Evolutionary conservation across 2,797 vertebrate species (phyloP), one percentile per base, ranked within the genome.

Genomic region (Melanotaenia pygmaea): DNA sequence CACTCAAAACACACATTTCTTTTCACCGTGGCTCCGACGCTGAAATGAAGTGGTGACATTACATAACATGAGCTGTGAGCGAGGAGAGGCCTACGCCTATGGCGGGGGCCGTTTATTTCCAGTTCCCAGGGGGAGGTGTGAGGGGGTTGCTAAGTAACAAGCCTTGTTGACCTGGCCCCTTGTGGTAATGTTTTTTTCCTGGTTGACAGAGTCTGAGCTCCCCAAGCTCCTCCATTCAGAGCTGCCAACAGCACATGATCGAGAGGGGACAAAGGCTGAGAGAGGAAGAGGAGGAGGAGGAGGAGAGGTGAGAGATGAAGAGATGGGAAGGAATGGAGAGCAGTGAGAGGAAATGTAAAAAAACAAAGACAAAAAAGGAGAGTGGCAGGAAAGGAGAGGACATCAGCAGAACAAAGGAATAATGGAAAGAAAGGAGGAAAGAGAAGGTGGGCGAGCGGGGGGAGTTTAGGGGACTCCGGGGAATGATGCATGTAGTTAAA

Each of bases 161-260:
- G 89, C 83, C 87, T 87, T 90, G 88, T 94, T 93, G 91, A 92
- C 90, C 89, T 76, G 76, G 86, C 88, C 86, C 86, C 91, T 89
- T 69, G 82, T 88, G 89, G 84, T 54, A 77, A 69, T 86, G 82
- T 88, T 90, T 87, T 88, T 80, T 87, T 88, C 86, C 83, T 80
- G 84, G 85, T 74, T 69, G 82, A 82, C 82, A 68, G 69, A 85
- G 86, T 79, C 75, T 37, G 80, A 87, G 81, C 73, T 77, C 79
- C 72, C 64, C 2, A 22, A 71, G 82, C 81, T 70, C 56, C 64
- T 72, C 67, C 80, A 88, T 89, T 89, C 76, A 89, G 79, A 57
- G 66, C 81, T 84, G 87, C 84, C 84, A 84, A 47, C 74, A 77
- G 50, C 76, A 82, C 67, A 85, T 82, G 87, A 89, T 86, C 61